Evolutionary conservation across 2,888 invertebrate species (phyloP).

Genomic region (Selenia dentaria): DNA sequence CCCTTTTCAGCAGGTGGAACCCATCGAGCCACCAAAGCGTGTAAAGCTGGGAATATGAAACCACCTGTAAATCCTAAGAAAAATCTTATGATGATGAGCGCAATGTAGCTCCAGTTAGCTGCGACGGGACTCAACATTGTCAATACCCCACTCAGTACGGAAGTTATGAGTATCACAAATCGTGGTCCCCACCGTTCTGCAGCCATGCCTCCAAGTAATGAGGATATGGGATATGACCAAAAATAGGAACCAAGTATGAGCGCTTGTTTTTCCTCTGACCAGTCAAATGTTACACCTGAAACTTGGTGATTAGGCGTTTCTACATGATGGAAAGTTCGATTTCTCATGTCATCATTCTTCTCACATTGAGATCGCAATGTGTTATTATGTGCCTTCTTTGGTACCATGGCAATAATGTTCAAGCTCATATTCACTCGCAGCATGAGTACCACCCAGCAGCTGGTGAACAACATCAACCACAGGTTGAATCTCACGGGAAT

Average conservation of each 20-base stretch:
- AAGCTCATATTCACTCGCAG: constrained; percentile 91
- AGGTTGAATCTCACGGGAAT: constrained; percentile 72
- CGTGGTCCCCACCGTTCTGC: constrained; percentile 87
- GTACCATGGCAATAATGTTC: constrained; percentile 89
- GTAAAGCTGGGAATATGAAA: constrained; percentile 86
- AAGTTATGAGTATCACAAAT: constrained; percentile 82
- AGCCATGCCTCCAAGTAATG: constrained; percentile 86
- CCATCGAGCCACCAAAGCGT: constrained; percentile 88
- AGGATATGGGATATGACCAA: constrained; percentile 88
- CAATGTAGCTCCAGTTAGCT: constrained; percentile 82
- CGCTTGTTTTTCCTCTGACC: constrained; percentile 86
- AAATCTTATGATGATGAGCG: constrained; percentile 84
- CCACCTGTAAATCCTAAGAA: constrained; percentile 86
- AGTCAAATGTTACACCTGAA: constrained; percentile 66
- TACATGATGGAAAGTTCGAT: constrained; percentile 55
- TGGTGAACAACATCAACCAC: constrained; percentile 88
- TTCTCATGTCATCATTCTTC: constrained; percentile 48
- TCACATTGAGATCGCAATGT: constrained; percentile 60
- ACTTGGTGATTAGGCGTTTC: constrained; percentile 54
- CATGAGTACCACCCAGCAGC: constrained; percentile 90
- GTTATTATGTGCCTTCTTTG: constrained; percentile 57
- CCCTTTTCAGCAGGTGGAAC: constrained; percentile 90
- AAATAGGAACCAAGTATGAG: constrained; percentile 87
- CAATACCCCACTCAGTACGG: constrained; percentile 77
- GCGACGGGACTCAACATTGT: constrained; percentile 86